Percentiles rank a stretch among this genome's conserved stretches.
Evolutionary conservation across 2,797 vertebrate species (phyloP).

Genomic region (Capromys pilorides): DNA sequence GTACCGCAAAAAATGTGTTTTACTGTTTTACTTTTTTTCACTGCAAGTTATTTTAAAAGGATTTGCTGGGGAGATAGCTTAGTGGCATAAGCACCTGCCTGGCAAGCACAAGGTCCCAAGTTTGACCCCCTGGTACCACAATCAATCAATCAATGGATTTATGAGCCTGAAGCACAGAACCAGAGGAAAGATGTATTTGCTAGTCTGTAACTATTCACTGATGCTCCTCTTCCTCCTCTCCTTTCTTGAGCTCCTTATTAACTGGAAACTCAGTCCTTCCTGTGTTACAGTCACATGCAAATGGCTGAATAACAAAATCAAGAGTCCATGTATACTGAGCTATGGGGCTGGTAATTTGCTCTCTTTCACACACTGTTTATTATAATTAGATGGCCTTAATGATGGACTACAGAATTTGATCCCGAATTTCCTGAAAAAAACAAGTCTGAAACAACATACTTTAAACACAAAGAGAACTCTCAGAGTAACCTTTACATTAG

Average conservation of each 20-base stretch:
- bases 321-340: not conserved
- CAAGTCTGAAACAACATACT: not conserved
- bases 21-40: not conserved
- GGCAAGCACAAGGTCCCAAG: no score
- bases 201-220: not conserved
- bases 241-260: not conserved
- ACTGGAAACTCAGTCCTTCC: not conserved
- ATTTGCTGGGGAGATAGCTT: no score
- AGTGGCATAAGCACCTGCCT: no score
- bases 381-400: constrained; percentile 9
- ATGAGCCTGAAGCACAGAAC: not conserved
- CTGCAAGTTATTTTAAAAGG: not conserved
- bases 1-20: not conserved
- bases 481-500: constrained; percentile 10
- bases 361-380: not conserved
- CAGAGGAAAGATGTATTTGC: not conserved
- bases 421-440: constrained; percentile 21
- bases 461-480: constrained; percentile 51
- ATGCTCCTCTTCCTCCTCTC: not conserved
- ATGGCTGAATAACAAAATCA: not conserved
- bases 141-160: no score
- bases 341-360: not conserved
- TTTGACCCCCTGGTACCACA: no score
- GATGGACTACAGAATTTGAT: not conserved
- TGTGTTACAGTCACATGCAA: not conserved